Percentiles rank a stretch among this genome's conserved stretches.
Conservation (phyloP, 2,888 invertebrate genomes). For the Argyra leucocephala region DNA sequence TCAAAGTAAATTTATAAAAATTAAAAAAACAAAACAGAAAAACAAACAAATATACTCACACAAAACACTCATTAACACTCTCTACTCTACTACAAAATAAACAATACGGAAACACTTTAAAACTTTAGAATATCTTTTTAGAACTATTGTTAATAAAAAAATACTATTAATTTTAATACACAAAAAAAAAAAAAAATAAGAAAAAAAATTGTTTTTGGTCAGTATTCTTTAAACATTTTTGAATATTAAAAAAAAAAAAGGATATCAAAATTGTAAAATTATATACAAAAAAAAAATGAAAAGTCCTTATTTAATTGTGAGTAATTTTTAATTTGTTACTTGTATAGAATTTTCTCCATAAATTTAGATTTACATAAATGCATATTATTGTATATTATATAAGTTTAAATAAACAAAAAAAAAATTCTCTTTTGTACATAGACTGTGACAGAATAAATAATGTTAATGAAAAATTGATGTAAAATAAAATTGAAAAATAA, state of each 20-base stretch:
- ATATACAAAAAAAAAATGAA: too few species aligned
- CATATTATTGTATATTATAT: too few species aligned
- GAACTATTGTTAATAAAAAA: too few species aligned
- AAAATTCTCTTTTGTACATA: constrained; percentile 4
- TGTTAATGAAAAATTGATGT: neutral
- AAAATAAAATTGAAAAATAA: neutral
- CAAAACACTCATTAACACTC: neutral
- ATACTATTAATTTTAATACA: too few species aligned
- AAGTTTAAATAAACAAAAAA: too few species aligned
- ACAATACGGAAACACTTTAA: neutral
- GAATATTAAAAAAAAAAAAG: too few species aligned
- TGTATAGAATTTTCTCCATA: neutral
- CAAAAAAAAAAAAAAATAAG: too few species aligned
- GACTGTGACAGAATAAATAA: constrained; percentile 5
- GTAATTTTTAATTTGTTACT: neutral
- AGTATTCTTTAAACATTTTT: too few species aligned
- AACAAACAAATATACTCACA: neutral
- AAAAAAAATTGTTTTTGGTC: too few species aligned
- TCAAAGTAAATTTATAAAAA: constrained; percentile 22
- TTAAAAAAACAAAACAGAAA: neutral
- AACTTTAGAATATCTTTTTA: too few species aligned
- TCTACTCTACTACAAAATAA: neutral
- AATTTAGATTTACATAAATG: neutral
- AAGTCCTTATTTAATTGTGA: neutral
- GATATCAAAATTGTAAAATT: too few species aligned